A percentile compares a stretch with the other conserved stretches of the same genome.
Evolutionary conservation across 2,888 invertebrate species (phyloP).

Genomic region (Ochlodes sylvanus): DNA sequence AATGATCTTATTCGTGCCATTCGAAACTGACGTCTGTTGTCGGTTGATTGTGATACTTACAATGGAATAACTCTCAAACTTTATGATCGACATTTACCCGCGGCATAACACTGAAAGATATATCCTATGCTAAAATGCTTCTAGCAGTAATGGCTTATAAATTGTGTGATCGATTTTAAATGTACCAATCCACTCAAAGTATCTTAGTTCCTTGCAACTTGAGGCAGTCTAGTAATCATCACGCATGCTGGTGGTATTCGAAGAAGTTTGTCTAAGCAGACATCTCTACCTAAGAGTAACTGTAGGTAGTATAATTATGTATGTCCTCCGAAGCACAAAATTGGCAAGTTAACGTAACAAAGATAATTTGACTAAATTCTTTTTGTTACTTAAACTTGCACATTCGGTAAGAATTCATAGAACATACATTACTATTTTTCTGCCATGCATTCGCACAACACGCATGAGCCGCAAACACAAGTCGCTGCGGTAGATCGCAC

Average conservation of each 20-base stretch:
- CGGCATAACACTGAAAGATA: slow-evolving; percentile 18
- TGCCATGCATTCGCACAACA: too few relatives aligned
- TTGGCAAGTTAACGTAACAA: too few relatives aligned
- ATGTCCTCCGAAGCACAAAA: too few relatives aligned
- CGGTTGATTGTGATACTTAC: slow-evolving; percentile 32
- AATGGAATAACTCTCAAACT: slow-evolving; percentile 34
- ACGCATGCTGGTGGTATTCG: too few relatives aligned
- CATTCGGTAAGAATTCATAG: too few relatives aligned
- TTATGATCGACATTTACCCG: slow-evolving; percentile 37
- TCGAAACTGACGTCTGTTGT: slow-evolving; percentile 38
- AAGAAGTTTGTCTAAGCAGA: too few relatives aligned
- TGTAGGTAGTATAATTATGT: too few relatives aligned
- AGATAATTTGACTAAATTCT: too few relatives aligned
- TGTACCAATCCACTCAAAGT: neutral
- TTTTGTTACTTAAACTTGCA: too few relatives aligned
- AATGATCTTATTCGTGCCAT: slow-evolving; percentile 29
- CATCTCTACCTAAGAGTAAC: too few relatives aligned
- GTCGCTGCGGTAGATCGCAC: slow-evolving; percentile 17
- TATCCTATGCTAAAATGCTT: slow-evolving; percentile 11
- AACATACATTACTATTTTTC: too few relatives aligned
- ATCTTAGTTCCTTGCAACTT: neutral
- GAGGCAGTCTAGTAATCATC: neutral
- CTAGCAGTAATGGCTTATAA: slow-evolving; percentile 3
- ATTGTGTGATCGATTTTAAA: neutral
- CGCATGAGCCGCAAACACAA: neutral